Conservation (phyloP, 2,888 invertebrate species). For the Calliphora vomitoria region DNA sequence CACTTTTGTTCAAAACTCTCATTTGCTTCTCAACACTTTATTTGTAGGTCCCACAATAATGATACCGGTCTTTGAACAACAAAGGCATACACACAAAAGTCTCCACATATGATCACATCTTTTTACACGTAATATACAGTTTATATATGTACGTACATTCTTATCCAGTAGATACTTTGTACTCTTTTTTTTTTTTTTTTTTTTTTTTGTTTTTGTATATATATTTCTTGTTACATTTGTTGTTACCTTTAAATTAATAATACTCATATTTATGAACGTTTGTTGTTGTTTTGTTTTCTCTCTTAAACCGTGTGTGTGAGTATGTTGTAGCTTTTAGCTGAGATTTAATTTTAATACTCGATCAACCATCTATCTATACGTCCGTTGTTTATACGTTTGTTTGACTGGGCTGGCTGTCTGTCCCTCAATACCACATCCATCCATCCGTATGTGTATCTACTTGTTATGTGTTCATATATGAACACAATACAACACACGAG, state of each 20-base stretch:
- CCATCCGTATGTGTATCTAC: background rate
- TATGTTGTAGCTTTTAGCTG: slow-evolving; percentile 41
- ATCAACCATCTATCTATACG: slow-evolving; percentile 32
- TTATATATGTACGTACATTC: background rate
- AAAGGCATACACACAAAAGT: slow-evolving; percentile 17
- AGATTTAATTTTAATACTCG: slow-evolving; percentile 65
- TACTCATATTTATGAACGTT: slow-evolving; percentile 20
- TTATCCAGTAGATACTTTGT: background rate
- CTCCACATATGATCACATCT: slow-evolving; percentile 48
- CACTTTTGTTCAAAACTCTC: slow-evolving; percentile 10
- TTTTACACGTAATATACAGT: slow-evolving; percentile 28
- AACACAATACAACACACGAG: slow-evolving; percentile 46
- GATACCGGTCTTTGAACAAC: slow-evolving; percentile 55
- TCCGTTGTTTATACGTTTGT: slow-evolving; percentile 16
- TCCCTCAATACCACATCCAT: slow-evolving; percentile 52
- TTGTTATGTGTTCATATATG: slow-evolving; percentile 24
- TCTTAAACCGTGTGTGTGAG: slow-evolving; percentile 35
- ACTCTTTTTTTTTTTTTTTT: slow-evolving; percentile 10
- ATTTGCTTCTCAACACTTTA: background rate
- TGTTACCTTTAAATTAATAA: slow-evolving; percentile 53
- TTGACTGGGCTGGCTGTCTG: slow-evolving; percentile 3
- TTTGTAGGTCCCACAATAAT: background rate
- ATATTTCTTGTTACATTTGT: slow-evolving; percentile 10
- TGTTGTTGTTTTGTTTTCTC: slow-evolving; percentile 14
- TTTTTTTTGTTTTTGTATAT: no score